These are phyloP conservation scores for Palloptera scutellata DNA, from an alignment of 2,888 invertebrate species.

Conservation along the genomic window DNA sequence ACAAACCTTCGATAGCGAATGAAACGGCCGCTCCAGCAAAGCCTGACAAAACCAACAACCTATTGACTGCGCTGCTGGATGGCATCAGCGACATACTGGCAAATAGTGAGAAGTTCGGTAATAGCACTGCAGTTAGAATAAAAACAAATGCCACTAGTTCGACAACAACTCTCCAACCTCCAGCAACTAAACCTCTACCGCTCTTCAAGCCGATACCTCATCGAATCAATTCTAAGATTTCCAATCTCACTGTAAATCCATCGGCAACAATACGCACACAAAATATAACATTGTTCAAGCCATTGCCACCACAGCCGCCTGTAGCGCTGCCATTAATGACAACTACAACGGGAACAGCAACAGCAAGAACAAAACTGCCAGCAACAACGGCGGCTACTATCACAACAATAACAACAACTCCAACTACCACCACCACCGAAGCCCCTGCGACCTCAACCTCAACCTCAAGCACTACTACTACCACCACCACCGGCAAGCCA, in stretches of 20 bases:
- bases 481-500: constrained; percentile 43
- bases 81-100: constrained; percentile 51
- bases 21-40: constrained; percentile 11
- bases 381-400: constrained; percentile 19
- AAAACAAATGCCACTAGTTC: neutral
- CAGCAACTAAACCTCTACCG: constrained; percentile 49
- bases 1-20: constrained; percentile 6
- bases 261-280: constrained; percentile 43
- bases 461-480: constrained; percentile 3
- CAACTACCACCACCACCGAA: constrained; percentile 25
- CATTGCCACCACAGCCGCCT: constrained; percentile 29
- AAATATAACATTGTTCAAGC: constrained; percentile 46
- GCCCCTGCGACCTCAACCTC: constrained; percentile 25
- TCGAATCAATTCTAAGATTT: constrained; percentile 56
- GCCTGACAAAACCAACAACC: constrained; percentile 33
- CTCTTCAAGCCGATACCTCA: constrained; percentile 46
- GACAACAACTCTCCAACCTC: constrained; percentile 9
- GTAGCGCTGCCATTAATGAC: neutral
- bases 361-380: constrained; percentile 10
- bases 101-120: constrained; percentile 33
- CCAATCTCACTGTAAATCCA: constrained; percentile 48
- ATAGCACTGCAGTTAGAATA: constrained; percentile 4
- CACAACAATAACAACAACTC: constrained; percentile 28
- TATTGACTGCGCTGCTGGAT: constrained; percentile 50
- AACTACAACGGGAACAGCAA: constrained; percentile 16